phyloP scores from a whole-genome alignment of 1,140 invertebrate genomes.

The Drosophila lacertosa region DNA sequence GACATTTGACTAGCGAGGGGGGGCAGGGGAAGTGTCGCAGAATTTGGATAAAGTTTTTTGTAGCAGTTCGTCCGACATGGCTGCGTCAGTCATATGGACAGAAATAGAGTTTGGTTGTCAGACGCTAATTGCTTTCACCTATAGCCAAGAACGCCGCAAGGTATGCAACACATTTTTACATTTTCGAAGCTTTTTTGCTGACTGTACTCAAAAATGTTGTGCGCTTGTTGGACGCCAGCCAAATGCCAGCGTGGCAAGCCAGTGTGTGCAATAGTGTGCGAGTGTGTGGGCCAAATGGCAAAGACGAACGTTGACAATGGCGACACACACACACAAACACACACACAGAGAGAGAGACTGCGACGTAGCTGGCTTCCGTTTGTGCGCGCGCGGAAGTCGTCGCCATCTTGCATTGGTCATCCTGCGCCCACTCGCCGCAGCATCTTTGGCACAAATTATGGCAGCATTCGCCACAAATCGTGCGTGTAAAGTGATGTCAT shows the following conservation, averaged over 20 bases:
- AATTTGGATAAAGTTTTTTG: conserved; percentile 17
- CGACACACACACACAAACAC: conserved; percentile 37
- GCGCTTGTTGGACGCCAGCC: conserved; percentile 57
- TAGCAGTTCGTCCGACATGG: conserved; percentile 5
- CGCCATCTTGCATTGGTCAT: conserved; percentile 80
- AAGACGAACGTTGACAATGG: conserved; percentile 74
- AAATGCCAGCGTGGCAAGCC: conserved; percentile 21
- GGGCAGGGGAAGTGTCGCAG: neutral
- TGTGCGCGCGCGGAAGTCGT: conserved; percentile 73
- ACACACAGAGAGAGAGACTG: conserved; percentile 12
- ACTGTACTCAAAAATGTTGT: conserved; percentile 73
- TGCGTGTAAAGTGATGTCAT: conserved; percentile 82
- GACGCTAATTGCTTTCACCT: conserved; percentile 57
- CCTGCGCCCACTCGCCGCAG: conserved; percentile 72
- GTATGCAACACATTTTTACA: conserved; percentile 40
- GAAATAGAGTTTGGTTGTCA: conserved; percentile 33
- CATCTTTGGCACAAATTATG: conserved; percentile 69
- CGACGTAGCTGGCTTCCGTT: conserved; percentile 66
- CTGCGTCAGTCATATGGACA: conserved; percentile 8
- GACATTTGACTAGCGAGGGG: neutral
- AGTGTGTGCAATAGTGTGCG: conserved; percentile 16
- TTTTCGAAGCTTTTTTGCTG: conserved; percentile 67
- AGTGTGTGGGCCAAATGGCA: conserved; percentile 52
- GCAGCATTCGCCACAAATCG: conserved; percentile 80
- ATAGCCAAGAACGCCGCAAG: conserved; percentile 5